Percentiles rank a stretch among this genome's conserved stretches.
These are phyloP conservation scores for Harpalus rubripes DNA, from an alignment of 2,888 invertebrate genomes.

Conservation along the genomic window DNA sequence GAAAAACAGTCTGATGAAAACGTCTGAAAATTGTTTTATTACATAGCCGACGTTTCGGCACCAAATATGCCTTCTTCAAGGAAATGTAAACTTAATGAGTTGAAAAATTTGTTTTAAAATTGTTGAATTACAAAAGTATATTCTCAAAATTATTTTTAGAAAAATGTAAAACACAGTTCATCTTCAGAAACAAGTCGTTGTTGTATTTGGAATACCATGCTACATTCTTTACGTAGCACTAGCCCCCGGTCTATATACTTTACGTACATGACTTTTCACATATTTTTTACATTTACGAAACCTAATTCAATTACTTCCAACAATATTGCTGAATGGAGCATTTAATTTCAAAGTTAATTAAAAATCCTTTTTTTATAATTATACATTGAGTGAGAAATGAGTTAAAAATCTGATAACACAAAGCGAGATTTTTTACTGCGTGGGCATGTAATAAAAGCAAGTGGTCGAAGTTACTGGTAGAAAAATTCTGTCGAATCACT, in stretches of 20 bases:
- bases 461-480: neutral
- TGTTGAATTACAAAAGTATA: no score
- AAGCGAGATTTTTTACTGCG: constrained; percentile 31
- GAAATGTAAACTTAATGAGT: no score
- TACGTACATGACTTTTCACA: neutral
- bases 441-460: constrained; percentile 40
- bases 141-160: no score
- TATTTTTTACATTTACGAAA: neutral
- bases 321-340: neutral
- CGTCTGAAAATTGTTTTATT: no score
- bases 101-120: no score
- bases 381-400: constrained; percentile 16
- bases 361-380: constrained; percentile 18
- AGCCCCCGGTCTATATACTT: neutral
- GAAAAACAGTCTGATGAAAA: no score
- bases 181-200: no score
- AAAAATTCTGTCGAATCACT: constrained; percentile 41
- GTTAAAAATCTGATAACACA: constrained; percentile 37
- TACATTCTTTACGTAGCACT: no score
- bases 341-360: constrained; percentile 28
- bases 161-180: no score
- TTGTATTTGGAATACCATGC: no score
- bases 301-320: constrained; percentile 3
- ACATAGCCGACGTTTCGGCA: no score
- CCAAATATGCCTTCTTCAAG: no score